Percentiles rank a stretch among this genome's conserved stretches.
These are phyloP conservation scores for Ridgeia piscesae DNA, from an alignment of 1,140 invertebrate genomes.

Conservation along the genomic window DNA sequence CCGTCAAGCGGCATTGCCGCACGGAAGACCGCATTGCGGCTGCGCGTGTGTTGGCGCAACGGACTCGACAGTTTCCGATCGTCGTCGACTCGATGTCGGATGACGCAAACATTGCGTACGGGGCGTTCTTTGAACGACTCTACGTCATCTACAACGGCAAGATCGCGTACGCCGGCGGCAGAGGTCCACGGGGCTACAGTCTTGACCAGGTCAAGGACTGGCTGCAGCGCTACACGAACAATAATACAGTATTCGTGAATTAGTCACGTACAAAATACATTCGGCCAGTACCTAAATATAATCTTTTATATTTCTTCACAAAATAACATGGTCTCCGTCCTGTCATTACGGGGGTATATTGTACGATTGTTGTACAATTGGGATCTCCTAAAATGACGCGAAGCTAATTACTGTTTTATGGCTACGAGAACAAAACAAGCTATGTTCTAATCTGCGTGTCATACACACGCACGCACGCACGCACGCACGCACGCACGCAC, in stretches of 20 bases:
- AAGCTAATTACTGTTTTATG: neutral
- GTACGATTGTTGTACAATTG: too few relatives aligned
- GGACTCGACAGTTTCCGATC: constrained; percentile 28
- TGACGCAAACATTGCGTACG: constrained; percentile 34
- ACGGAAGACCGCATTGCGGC: constrained; percentile 39
- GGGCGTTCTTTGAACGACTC: constrained; percentile 38
- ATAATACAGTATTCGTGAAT: neutral
- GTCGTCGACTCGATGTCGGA: constrained; percentile 38
- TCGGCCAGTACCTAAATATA: neutral
- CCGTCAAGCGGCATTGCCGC: constrained; percentile 31
- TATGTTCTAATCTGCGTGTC: neutral
- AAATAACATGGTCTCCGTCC: too few relatives aligned
- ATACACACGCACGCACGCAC: too few relatives aligned
- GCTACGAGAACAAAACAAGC: neutral
- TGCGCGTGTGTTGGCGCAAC: constrained; percentile 30
- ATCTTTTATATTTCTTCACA: neutral
- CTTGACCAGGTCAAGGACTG: constrained; percentile 38
- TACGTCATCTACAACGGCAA: constrained; percentile 37
- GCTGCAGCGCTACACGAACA: constrained; percentile 27
- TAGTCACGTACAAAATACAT: neutral
- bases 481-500: too few relatives aligned
- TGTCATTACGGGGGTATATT: too few relatives aligned
- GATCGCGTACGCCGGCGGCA: constrained; percentile 36
- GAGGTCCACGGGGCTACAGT: constrained; percentile 36
- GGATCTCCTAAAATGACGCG: too few relatives aligned